Base-by-base conservation (phyloP, 2,797 vertebrate species). In the Diplodus puntazzo region DNA sequence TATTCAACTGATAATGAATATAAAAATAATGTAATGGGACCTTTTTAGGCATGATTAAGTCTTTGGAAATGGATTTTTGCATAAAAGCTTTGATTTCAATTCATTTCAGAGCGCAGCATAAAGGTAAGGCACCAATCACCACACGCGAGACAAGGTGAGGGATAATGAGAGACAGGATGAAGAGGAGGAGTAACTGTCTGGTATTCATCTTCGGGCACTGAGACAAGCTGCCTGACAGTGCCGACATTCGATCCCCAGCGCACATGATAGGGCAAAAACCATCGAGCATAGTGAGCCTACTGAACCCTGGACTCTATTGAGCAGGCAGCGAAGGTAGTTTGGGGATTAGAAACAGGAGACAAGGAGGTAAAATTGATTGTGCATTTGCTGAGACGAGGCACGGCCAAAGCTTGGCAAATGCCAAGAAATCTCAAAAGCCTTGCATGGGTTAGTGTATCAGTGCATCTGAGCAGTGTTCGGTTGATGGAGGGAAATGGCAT, bases 201-300 rank as follows among this genome's bases (percentile, higher is more conserved):
- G 73, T 69, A 60, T 88, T 89, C 79, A 48, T 85, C 85, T 69
- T 60, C 60, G 55, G 66, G 69, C 75, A 50, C 67, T 54, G 75
- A 90, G 86, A 87, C 82, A 42, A 81, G 83, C 83, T 21, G 85
- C 77, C 77, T 90, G 90, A 91, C 88, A 86, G 85, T 45, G 63
- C 73, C 67, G 88, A 91, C 91, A 93, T 93, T 92, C 77, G 81
- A 92, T 91, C 86, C 75, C 53, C 49, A 16, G 72, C 18, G 43
- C 76, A 85, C 91, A 90, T 87, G 92, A 93, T 89, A 92, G 92
- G 90, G 88, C 88, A 85, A 52, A 87, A 86, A 73, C 30, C 80
- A 75, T 72, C 9, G 53, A 89, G 75, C 77, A 80, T 63, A 80
- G 69, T 30, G 59, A 86, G 67, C 30, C 69, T 58, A 79, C 83